Evolutionary conservation across 2,797 vertebrate genomes (phyloP).

Genomic region (Gobio occitaniae): DNA sequence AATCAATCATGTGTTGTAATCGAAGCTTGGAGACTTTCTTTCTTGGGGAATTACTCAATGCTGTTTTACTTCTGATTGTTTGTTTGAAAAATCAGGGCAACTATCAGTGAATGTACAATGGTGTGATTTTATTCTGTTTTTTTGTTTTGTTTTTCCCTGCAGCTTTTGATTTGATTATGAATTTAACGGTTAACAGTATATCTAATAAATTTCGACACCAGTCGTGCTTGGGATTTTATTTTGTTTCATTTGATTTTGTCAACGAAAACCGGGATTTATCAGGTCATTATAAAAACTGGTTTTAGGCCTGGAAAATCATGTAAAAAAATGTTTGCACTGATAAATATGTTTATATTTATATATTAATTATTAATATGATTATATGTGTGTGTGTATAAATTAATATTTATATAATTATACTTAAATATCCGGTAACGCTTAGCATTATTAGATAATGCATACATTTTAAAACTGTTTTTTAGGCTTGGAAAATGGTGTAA

Average conservation of each 20-base stretch:
- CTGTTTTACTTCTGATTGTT: constrained; percentile 56
- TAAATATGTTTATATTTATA: too few relatives aligned
- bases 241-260: background rate
- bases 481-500: background rate
- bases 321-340: too few relatives aligned
- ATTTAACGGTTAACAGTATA: constrained; percentile 77
- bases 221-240: constrained; percentile 38
- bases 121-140: constrained; percentile 62
- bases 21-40: constrained; percentile 69
- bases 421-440: too few relatives aligned
- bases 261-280: background rate
- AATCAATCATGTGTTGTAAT: constrained; percentile 61
- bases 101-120: constrained; percentile 78
- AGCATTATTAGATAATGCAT: too few relatives aligned
- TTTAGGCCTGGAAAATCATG: too few relatives aligned
- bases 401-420: too few relatives aligned
- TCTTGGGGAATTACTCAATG: constrained; percentile 51
- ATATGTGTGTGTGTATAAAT: too few relatives aligned
- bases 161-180: constrained; percentile 67
- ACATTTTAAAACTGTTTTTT: background rate
- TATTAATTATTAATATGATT: too few relatives aligned
- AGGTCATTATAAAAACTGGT: background rate
- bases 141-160: constrained; percentile 50
- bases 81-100: constrained; percentile 76
- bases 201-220: constrained; percentile 82